These are phyloP conservation scores for Micoletzkya japonica DNA, from an alignment of 2,888 invertebrate genomes.

Conservation along the genomic window DNA sequence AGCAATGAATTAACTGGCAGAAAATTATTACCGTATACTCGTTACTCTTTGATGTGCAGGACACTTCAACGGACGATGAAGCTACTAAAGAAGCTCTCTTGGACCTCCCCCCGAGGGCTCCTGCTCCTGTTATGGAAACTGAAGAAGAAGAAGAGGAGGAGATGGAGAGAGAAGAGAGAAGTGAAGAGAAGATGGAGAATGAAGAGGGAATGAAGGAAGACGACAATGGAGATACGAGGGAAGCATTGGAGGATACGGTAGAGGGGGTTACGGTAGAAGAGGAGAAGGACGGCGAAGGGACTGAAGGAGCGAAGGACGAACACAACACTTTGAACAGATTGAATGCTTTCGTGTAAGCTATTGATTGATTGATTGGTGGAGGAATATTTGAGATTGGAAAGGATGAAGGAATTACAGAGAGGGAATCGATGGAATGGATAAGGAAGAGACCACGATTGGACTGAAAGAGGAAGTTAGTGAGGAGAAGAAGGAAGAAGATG, in stretches of 20 bases:
- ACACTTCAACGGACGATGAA: constrained; percentile 13
- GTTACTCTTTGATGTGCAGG: too few species aligned
- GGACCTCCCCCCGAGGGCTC: constrained; percentile 25
- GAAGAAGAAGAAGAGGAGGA: constrained; percentile 28
- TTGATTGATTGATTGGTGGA: too few species aligned
- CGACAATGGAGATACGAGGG: constrained; percentile 20
- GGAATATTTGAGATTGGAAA: too few species aligned
- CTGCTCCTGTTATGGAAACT: constrained; percentile 18
- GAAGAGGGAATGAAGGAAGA: constrained; percentile 12
- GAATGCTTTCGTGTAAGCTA: too few species aligned
- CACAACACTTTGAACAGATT: too few species aligned
- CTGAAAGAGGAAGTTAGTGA: constrained; percentile 18
- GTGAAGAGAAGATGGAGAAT: constrained; percentile 26
- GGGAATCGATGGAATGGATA: neutral
- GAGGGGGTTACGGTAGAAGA: constrained; percentile 13
- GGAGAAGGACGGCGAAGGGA: constrained; percentile 31
- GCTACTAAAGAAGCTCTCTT: constrained; percentile 7
- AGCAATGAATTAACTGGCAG: too few species aligned
- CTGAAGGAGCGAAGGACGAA: constrained; percentile 31
- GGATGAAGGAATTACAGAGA: neutral
- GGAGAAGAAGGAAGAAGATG: constrained; percentile 19
- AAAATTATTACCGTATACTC: too few species aligned
- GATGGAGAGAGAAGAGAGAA: constrained; percentile 22
- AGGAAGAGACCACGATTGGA: neutral
- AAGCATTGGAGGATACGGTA: constrained; percentile 26